Conservation (phyloP, 2,797 vertebrate species). For the Enteromius fasciolatus region DNA sequence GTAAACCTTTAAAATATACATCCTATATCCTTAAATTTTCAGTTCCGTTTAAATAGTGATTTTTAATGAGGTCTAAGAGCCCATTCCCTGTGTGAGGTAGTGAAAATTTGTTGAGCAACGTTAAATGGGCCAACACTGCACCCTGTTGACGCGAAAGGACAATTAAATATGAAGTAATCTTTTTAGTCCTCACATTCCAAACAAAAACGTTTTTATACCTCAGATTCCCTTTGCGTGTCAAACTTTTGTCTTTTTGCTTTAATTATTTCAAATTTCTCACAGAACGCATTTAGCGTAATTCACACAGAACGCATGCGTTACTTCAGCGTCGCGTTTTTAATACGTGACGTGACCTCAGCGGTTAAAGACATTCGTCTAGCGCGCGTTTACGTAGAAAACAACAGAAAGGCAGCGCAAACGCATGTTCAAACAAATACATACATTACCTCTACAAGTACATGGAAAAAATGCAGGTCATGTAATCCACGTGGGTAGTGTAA, state of each 20-base stretch:
- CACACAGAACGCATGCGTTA: neutral
- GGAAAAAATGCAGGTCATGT: neutral
- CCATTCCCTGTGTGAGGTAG: neutral
- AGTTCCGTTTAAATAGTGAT: no score
- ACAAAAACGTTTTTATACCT: neutral
- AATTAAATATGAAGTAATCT: neutral
- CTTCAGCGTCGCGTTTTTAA: neutral
- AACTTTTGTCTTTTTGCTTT: no score
- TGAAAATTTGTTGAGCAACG: neutral
- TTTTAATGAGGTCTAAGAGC: neutral
- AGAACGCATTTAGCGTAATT: no score
- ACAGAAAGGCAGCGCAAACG: no score
- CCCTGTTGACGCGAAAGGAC: neutral
- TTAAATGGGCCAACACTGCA: conserved; percentile 5
- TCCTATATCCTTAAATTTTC: no score
- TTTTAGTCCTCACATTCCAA: neutral
- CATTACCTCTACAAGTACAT: neutral
- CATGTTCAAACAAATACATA: neutral
- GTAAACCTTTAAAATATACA: no score
- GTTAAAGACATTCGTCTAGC: neutral
- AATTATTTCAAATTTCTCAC: neutral
- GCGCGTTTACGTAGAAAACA: neutral
- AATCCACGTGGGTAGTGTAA: neutral
- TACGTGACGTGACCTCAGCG: neutral
- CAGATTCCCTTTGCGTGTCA: no score